Percentiles rank a stretch among this genome's conserved stretches.
These are phyloP conservation scores for Cynopterus brachyotis DNA, from an alignment of 2,113 vertebrate species.

Conservation along the genomic window DNA sequence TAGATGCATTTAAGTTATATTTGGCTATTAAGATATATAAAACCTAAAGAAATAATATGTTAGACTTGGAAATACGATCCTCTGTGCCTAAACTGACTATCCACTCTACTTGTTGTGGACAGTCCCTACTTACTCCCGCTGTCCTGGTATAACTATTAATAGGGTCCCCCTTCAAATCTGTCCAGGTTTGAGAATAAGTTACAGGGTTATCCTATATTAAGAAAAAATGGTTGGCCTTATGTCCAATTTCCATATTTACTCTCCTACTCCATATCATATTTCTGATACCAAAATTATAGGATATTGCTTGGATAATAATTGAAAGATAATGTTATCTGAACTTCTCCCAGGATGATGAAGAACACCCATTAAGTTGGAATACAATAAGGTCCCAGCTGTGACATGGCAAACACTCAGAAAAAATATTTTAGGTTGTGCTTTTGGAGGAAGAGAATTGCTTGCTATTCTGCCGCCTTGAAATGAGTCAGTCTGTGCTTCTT, in stretches of 20 bases:
- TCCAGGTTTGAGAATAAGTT: not conserved
- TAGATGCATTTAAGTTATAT: not conserved
- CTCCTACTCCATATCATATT: not conserved
- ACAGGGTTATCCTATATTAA: not conserved
- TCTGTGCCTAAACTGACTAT: not conserved
- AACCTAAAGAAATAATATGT: not conserved
- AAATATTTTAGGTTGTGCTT: not conserved
- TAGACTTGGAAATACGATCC: not conserved
- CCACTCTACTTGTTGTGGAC: fast-evolving
- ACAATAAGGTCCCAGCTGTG: not conserved
- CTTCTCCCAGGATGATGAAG: not conserved
- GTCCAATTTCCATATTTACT: not conserved
- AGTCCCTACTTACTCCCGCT: not conserved
- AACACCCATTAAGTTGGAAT: not conserved
- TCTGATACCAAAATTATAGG: not conserved
- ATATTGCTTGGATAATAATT: not conserved
- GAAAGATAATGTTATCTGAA: not conserved
- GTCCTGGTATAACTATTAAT: not conserved
- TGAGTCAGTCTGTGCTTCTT: not conserved
- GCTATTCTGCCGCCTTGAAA: not conserved
- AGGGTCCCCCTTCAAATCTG: not conserved
- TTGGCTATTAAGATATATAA: not conserved
- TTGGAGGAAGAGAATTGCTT: not conserved
- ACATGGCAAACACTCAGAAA: not conserved
- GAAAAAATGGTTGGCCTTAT: not conserved